These are phyloP conservation scores for Parus major DNA, from an alignment of 2,113 vertebrate species.

Conservation along the genomic window DNA sequence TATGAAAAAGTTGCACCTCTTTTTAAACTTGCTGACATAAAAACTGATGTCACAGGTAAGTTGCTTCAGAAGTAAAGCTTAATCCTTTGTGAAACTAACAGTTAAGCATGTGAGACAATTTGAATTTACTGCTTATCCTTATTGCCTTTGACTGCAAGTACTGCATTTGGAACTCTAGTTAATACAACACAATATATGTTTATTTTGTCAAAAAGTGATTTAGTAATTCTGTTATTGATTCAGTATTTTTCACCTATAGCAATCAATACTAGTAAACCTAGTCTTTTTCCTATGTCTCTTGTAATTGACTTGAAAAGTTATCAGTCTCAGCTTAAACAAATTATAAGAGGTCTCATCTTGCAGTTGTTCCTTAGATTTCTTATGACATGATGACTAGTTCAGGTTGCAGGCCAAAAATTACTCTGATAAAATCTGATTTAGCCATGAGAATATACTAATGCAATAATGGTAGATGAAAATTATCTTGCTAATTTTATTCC, in stretches of 20 bases:
- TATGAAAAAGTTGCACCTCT: conserved; percentile 89
- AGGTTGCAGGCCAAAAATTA: not conserved
- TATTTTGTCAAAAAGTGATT: not conserved
- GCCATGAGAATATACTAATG: not conserved
- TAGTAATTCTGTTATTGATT: not conserved
- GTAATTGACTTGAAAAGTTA: not conserved
- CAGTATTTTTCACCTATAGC: not conserved
- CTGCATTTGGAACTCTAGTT: not conserved
- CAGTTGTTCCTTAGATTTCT: not conserved
- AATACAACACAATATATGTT: not conserved
- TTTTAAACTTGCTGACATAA: conserved; percentile 89
- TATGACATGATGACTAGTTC: not conserved
- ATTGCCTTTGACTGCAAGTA: not conserved
- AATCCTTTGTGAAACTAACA: not conserved
- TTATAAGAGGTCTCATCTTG: not conserved
- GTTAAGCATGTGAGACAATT: not conserved
- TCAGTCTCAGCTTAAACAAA: not conserved
- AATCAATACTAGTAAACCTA: not conserved
- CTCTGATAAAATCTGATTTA: not conserved
- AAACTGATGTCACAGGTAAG: conserved; percentile 89
- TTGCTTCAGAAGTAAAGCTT: conserved; percentile 23
- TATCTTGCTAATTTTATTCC: not conserved
- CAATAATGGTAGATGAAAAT: not conserved
- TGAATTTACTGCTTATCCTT: conserved; percentile 19
- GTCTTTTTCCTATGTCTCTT: not conserved